Evolutionary conservation across 1,140 invertebrate genomes (phyloP), one percentile per base, ranked within the genome.

Genomic region (Octopus bimaculoides): DNA sequence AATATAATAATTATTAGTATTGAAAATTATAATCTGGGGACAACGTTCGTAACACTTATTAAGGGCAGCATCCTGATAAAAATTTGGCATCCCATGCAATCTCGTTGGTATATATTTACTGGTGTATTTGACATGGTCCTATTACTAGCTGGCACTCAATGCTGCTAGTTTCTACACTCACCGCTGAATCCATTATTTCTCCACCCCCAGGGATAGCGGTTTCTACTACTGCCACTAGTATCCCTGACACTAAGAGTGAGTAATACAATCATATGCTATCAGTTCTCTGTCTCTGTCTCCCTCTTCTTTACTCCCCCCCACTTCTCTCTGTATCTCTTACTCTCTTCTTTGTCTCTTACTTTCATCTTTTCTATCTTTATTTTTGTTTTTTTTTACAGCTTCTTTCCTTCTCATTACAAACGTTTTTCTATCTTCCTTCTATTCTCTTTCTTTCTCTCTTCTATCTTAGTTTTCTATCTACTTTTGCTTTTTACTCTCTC

Each of bases 171-270:
- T 41, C 0, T 41, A 41, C 26, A 71, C 66, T 71, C 17, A 71
- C 66, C 66, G 6, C 26, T 75, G 74, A 75, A 75, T 41, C 74
- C 52, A 52, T 75, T 75, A 52, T 75, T 75, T 53, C 74, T 75
- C 74, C 52, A 52, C 52, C 52, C 74, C 74, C 74, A 75, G 74
- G 74, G 52, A 75, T 75, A 75, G 74, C 52, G 41, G 52, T 75
- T 53, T n/a, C 74, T 75, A 75, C 74, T 53, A 52, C 74, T 75
- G 74, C 52, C 74, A 75, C 20, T 75, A 75, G 74, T 53, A 52
- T 75, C 52, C 74, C 74, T 75, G 74, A 52, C 74, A 75, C 74
- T 75, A 75, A 75, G 74, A 75, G 74, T 75, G 74, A 75, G 74
- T 75, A 75, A 75, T 17, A 53, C 14, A 71, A 71, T 20, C 66